Evolutionary conservation across 2,797 vertebrate genomes (phyloP), one percentile per base, ranked within the genome.

Genomic region (Gobionotothen gibberifrons): DNA sequence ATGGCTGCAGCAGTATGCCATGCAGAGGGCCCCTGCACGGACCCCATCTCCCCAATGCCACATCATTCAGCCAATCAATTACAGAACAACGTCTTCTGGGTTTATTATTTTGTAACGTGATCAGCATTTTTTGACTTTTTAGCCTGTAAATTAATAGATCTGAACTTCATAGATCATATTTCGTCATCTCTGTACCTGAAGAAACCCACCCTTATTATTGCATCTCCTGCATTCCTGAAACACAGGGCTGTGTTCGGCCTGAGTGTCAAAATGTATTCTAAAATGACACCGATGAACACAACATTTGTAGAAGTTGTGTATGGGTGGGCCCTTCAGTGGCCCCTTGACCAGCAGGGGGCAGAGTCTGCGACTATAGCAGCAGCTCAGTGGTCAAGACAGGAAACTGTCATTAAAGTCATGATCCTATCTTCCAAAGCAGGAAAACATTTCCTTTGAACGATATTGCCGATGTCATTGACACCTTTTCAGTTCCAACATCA

Each of bases 341-440:
- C 78, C 77, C 84, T 78, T 73, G 73, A 71, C 89, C 87, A 82
- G 87, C 90, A 92, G 51, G 85, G 78, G 82, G 75, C 65, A 48
- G 44, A 52, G n/a, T 69, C 49, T 73, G 44, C 21, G 47, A 65
- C 49, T 47, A 65, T 4, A 61, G 15, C 12, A 11, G 17, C n/a
- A 29, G 9, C 46, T 19, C 11, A 29, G n/a, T 7, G 12, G 42
- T 71, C 39, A 76, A 55, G 16, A 69, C 53, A 39, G 10, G 21
- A 11, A 80, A 69, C 8, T 42, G 22, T 16, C 11, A 29, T 21
- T 43, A 56, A 67, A 59, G 51, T 53, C 61, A 56, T 22, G 19
- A 52, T 64, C 14, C 15, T 70, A 6, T 15, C 15, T 59, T 44
- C 36, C 21, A 74, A 59, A 43, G 22, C 26, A 53, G 22, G 15